Base-by-base conservation (phyloP, 2,888 invertebrate species). In the Sarcophaga variegata region DNA sequence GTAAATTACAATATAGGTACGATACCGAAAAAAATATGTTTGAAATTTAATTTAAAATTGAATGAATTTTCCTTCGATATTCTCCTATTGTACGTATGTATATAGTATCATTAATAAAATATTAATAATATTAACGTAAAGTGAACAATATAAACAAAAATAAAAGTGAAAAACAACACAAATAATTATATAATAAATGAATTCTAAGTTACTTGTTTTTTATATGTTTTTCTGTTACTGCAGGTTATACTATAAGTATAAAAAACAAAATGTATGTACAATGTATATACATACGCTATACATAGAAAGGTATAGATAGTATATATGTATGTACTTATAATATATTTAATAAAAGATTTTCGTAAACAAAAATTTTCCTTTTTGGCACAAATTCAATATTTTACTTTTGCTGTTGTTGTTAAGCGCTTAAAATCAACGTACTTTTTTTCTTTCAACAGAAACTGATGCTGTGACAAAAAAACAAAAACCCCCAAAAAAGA, bases 341-440 rank as follows among this genome's bases (percentile, higher is more conserved):
- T 74, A 63, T 63, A 54, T 60, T 4, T 14, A 59, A 20, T n/a
- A n/a, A 62, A 27, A 6, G 59, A 71, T 27, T 79, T 79, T 63
- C 49, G 27, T 20, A 49, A 81, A 78, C 22, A 74, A 77, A 77
- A 64, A 37, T 37, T 37, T 37, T 8, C 2, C 17, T 72, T 64
- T 81, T 86, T 86, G 85, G 85, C 85, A 86, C 62, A 80, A 37
- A 74, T 77, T 86, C 86, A 86, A 83, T 77, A 74, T 17, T 77
- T 70, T 47, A 66, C 6, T 62, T 17, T 62, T 8, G n/a, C 10
- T n/a, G 22, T 59, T 75, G 20, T 71, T 47, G 47, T 69, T 81
- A 20, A 45, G 66, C 5, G n/a, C 49, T 47, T 67, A 64, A 54
- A 83, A 47, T 45, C 47, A 69, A 84, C 59, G 62, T 69, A 79